Conservation (phyloP, 2,797 vertebrate genomes). For the Cygnus olor region DNA sequence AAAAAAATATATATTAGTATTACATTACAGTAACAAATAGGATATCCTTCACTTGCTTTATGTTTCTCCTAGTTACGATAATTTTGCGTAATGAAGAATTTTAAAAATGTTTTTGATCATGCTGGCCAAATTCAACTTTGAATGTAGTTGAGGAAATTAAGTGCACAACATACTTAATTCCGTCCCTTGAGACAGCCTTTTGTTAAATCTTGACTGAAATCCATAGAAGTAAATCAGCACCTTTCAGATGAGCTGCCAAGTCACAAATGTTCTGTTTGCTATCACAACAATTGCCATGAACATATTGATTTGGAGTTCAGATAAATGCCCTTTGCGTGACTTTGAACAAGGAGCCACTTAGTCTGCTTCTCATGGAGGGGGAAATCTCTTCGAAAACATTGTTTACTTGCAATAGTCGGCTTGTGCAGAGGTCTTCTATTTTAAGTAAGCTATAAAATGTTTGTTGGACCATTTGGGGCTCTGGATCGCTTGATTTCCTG, state of each 20-base stretch:
- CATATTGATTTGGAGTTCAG: constrained; percentile 65
- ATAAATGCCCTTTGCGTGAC: constrained; percentile 73
- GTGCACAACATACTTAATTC: constrained; percentile 48
- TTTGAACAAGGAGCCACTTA: constrained; percentile 62
- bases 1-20: not conserved
- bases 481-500: constrained; percentile 35
- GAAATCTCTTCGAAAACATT: constrained; percentile 68
- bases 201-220: constrained; percentile 68
- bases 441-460: constrained; percentile 63
- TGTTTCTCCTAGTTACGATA: not conserved
- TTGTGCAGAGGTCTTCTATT: constrained; percentile 59
- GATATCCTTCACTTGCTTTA: not conserved
- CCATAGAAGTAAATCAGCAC: constrained; percentile 60
- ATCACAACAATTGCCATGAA: constrained; percentile 70
- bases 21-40: not conserved
- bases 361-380: constrained; percentile 51
- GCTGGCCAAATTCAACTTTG: constrained; percentile 32
- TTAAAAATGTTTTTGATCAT: not conserved
- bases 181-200: constrained; percentile 49
- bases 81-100: not conserved
- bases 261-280: constrained; percentile 73
- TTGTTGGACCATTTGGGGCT: constrained; percentile 15
- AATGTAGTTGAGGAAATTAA: constrained; percentile 43
- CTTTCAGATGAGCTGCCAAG: constrained; percentile 75
- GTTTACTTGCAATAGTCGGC: constrained; percentile 26